Conservation (phyloP, 2,113 vertebrate genomes). For the Galbula dea region DNA sequence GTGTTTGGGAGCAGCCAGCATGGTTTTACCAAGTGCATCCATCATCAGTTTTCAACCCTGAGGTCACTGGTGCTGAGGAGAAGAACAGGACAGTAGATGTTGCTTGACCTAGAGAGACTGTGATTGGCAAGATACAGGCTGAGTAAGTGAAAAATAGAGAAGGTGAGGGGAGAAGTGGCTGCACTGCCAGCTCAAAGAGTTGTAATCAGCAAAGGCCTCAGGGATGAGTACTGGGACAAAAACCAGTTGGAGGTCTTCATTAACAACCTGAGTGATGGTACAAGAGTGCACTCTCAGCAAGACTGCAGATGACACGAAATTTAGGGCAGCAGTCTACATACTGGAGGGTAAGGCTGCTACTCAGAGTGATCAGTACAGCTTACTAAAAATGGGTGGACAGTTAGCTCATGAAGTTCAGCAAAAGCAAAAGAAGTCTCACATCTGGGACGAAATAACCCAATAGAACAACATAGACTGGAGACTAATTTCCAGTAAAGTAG, state of each 20-base stretch:
- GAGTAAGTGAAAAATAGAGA: neutral
- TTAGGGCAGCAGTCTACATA: neutral
- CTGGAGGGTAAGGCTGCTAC: neutral
- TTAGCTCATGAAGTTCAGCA: neutral
- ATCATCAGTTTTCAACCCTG: neutral
- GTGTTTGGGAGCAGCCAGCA: neutral
- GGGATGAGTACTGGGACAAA: neutral
- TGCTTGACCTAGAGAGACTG: neutral
- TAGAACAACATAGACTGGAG: neutral
- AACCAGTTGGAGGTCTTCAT: neutral
- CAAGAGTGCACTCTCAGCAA: neutral
- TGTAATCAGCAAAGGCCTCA: neutral
- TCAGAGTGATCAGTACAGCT: neutral
- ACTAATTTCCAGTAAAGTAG: neutral
- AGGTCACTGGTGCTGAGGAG: neutral
- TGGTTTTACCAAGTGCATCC: neutral
- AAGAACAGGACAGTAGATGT: neutral
- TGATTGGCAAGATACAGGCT: neutral
- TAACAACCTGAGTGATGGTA: neutral
- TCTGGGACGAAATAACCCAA: neutral
- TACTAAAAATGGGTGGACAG: neutral
- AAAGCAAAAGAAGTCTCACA: neutral
- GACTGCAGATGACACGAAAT: neutral
- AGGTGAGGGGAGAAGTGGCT: neutral
- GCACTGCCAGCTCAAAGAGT: neutral